Conservation (phyloP, 1,140 invertebrate species). For the Drosophila willistoni region DNA sequence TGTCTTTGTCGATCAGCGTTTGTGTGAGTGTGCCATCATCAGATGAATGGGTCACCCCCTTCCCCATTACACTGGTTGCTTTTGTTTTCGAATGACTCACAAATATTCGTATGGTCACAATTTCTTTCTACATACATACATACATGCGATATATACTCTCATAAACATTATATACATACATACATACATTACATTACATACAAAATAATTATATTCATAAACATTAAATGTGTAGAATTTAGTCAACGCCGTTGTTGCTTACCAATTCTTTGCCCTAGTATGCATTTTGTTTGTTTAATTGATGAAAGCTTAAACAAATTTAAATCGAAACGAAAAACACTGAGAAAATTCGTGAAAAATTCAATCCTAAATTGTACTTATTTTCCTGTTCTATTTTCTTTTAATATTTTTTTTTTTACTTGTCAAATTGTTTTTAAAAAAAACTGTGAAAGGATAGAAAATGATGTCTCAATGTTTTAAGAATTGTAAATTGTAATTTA, state of each 20-base stretch:
- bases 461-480: background rate
- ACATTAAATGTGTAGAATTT: constrained; percentile 2
- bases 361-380: background rate
- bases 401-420: background rate
- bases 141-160: background rate
- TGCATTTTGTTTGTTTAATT: constrained; percentile 72
- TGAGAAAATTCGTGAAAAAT: too few species aligned
- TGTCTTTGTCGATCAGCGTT: too few species aligned
- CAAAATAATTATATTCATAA: background rate
- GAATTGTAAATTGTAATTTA: background rate
- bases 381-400: background rate
- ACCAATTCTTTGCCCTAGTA: background rate
- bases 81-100: constrained; percentile 3
- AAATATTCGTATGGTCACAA: background rate
- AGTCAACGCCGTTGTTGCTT: constrained; percentile 3
- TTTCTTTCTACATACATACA: background rate
- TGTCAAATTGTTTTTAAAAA: background rate
- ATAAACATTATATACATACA: background rate
- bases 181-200: background rate
- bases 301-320: constrained; percentile 56
- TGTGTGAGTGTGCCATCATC: constrained; percentile 36
- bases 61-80: background rate
- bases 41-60: constrained; percentile 1
- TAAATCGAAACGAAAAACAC: background rate
- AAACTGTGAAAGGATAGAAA: background rate